Percentiles rank a stretch among this genome's conserved stretches.
Conservation (phyloP, 1,140 invertebrate species). For the Vollenhovia emeryi region DNA sequence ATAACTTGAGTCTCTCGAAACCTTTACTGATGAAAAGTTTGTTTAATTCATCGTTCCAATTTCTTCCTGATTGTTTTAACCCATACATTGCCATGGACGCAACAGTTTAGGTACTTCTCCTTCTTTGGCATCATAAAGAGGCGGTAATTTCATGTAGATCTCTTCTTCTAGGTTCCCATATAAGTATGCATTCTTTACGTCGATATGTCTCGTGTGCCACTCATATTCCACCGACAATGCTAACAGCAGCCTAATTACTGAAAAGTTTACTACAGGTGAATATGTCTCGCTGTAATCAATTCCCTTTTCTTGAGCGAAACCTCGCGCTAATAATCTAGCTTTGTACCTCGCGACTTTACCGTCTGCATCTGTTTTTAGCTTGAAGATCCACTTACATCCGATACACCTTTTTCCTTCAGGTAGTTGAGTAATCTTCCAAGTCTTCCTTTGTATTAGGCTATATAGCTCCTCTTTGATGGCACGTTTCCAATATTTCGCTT, state of each 20-base stretch:
- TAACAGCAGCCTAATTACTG: too few relatives aligned
- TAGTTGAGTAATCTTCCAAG: not conserved
- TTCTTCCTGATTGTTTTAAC: slow-evolving; percentile 9
- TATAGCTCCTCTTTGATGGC: not conserved
- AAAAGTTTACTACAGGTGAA: too few relatives aligned
- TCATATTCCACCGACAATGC: not conserved
- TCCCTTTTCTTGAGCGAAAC: too few relatives aligned
- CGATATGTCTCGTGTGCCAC: not conserved
- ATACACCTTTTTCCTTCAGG: too few relatives aligned
- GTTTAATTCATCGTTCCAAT: slow-evolving; percentile 14
- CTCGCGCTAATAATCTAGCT: too few relatives aligned
- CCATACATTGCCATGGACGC: slow-evolving; percentile 16
- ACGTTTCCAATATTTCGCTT: not conserved
- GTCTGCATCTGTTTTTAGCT: too few relatives aligned
- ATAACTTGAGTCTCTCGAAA: slow-evolving; percentile 6
- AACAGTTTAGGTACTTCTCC: not conserved
- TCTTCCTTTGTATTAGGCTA: not conserved
- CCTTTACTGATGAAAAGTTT: not conserved
- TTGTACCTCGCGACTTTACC: too few relatives aligned
- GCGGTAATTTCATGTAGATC: slow-evolving; percentile 24
- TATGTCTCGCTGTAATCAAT: too few relatives aligned
- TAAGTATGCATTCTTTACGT: slow-evolving; percentile 29
- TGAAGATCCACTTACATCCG: too few relatives aligned
- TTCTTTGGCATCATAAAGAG: not conserved
- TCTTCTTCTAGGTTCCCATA: slow-evolving; percentile 6